A percentile compares a stretch with the other conserved stretches of the same genome.
phyloP scores from a whole-genome alignment of 2,888 invertebrate genomes.

The Nasonovia ribisnigri region DNA sequence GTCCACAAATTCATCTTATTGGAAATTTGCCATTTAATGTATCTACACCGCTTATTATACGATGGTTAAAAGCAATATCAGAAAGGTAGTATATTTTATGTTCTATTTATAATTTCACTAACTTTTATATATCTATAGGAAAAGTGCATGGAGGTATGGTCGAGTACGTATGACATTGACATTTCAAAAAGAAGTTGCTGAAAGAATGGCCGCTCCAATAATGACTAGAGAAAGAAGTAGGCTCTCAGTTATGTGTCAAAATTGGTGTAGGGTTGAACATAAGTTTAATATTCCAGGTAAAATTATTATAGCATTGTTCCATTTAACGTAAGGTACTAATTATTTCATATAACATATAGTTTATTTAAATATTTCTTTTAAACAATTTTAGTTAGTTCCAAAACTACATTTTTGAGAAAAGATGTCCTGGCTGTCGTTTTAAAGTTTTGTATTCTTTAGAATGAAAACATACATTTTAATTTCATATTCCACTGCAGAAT shows the following conservation, averaged over 20 bases:
- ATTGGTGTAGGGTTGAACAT: conserved; percentile 86
- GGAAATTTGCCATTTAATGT: conserved; percentile 98
- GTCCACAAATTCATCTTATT: conserved; percentile 82
- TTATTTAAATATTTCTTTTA: too few species aligned
- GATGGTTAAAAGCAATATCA: conserved; percentile 87
- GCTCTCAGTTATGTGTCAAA: conserved; percentile 94
- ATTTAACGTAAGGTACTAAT: too few species aligned
- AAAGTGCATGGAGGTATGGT: conserved; percentile 83
- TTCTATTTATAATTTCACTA: not conserved
- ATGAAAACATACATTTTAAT: too few species aligned
- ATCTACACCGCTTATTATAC: conserved; percentile 91
- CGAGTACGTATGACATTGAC: conserved; percentile 91
- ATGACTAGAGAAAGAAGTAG: conserved; percentile 82
- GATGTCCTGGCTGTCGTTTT: too few species aligned
- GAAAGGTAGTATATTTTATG: conserved; percentile 72
- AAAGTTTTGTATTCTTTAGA: too few species aligned
- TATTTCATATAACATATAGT: too few species aligned
- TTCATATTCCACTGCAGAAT: too few species aligned
- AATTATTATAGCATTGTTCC: not conserved
- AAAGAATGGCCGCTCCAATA: conserved; percentile 86
- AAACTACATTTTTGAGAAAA: too few species aligned
- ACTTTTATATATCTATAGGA: conserved; percentile 67
- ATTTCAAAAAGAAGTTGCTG: conserved; percentile 97
- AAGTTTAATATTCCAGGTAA: conserved; percentile 89
- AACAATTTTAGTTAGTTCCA: too few species aligned